Conservation (phyloP, 1,140 invertebrate genomes). For the Apis laboriosa region DNA sequence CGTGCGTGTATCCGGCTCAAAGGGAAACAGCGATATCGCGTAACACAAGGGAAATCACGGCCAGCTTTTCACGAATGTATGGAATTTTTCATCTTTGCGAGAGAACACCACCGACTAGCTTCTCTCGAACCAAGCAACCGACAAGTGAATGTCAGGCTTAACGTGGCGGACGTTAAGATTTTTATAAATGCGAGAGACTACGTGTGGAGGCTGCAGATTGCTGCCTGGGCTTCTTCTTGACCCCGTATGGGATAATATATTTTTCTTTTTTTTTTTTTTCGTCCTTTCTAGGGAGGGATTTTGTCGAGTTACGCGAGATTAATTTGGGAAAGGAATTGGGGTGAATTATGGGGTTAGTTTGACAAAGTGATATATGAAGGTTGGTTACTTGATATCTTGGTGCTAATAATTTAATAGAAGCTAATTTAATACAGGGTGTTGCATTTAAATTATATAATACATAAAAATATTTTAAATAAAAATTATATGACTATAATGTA, state of each 20-base stretch:
- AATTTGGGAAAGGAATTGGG: neutral
- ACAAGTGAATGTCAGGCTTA: neutral
- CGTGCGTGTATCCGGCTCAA: neutral
- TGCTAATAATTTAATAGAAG: too few species aligned
- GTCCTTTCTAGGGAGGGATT: neutral
- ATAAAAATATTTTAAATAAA: too few species aligned
- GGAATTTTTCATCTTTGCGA: constrained; percentile 62
- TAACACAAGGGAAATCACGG: constrained; percentile 63
- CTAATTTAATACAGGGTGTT: too few species aligned
- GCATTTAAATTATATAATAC: too few species aligned
- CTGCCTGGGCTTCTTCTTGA: neutral
- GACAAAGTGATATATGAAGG: neutral
- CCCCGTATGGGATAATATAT: neutral
- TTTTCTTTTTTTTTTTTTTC: neutral
- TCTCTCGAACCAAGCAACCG: too few species aligned
- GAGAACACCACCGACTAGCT: neutral
- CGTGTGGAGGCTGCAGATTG: neutral
- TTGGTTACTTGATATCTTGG: neutral
- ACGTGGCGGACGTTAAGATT: neutral
- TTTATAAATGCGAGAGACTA: constrained; percentile 21
- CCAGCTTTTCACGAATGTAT: constrained; percentile 63
- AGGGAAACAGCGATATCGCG: constrained; percentile 36
- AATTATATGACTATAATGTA: too few species aligned
- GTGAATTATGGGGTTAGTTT: neutral
- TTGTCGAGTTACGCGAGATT: neutral